Evolutionary conservation across 2,797 vertebrate genomes (phyloP), one percentile per base, ranked within the genome.

Genomic region (Mallotus villosus): DNA sequence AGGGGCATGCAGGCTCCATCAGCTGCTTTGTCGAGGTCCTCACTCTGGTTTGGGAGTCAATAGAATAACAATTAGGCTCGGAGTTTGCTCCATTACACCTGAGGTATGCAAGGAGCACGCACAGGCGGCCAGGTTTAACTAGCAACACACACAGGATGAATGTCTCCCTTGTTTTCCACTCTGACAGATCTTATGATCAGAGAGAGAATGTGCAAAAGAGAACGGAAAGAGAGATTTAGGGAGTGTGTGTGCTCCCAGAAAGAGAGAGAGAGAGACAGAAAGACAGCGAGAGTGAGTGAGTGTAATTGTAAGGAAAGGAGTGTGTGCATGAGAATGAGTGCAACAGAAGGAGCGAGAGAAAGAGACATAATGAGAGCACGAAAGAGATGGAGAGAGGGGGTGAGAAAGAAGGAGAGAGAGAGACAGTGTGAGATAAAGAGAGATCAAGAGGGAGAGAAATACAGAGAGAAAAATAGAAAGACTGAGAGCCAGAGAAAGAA

Each of bases 161-260:
- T 77, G 83, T 85, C 79, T 86, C 77, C 80, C 86, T 83, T 87
- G 83, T 86, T 74, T 75, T 77, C 68, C 70, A 53, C 77, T 80
- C 25, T 66, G 41, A 57, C 53, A 29, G 80, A 83, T 83, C 70
- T 77, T 68, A 67, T 65, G 81, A 88, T 87, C 85, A 86, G 79
- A 80, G 16, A 53, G 51, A 53, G 17, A 53, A 53, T 1, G 19
- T 17, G 51, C 51, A 1, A 19, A 8, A 53, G 16, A 17, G 51
- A 53, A 53, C 5, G 19, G 17, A 5, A 19, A 53, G 51, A 19
- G 51, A 53, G 51, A 53, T 16, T 3, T 17, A 16, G 16, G 3
- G 14, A 16, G 3, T 1, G 51, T 19, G 51, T 19, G 17, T 53
- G 51, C 19, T 16, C 5, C 5, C 14, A 53, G 14, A 8, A n/a